Conservation (phyloP, 2,797 vertebrate species). For the Dryobates pubescens region DNA sequence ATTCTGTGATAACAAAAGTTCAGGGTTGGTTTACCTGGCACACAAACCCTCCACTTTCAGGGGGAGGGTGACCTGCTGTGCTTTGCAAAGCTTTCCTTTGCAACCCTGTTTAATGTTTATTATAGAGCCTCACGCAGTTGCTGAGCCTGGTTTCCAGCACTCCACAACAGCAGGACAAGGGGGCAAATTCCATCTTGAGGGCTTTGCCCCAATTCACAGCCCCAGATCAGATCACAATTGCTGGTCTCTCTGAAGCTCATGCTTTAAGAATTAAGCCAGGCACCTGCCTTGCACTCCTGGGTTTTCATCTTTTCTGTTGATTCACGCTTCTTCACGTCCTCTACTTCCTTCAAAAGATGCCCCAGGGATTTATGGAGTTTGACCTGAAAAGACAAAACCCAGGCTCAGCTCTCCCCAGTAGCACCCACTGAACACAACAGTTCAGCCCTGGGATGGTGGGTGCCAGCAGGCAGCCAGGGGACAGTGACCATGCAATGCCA, state of each 20-base stretch:
- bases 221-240: background rate
- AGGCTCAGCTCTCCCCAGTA: background rate
- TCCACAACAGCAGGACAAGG: background rate
- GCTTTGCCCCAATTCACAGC: background rate
- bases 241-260: background rate
- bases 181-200: background rate
- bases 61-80: background rate
- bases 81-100: background rate
- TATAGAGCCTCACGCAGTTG: accelerated
- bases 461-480: background rate
- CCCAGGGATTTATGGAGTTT: conserved; percentile 61
- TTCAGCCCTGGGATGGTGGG: background rate
- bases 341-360: conserved; percentile 13
- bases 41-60: background rate
- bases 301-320: conserved; percentile 45
- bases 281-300: conserved; percentile 69
- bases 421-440: too few species aligned
- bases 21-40: background rate
- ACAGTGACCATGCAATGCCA: background rate
- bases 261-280: background rate
- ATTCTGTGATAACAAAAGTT: background rate
- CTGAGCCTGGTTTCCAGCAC: background rate
- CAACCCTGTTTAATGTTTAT: background rate
- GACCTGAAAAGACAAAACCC: background rate
- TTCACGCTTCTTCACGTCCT: conserved; percentile 1